Conservation (phyloP, 2,113 vertebrate species). For the Pycnonotus jocosus region DNA sequence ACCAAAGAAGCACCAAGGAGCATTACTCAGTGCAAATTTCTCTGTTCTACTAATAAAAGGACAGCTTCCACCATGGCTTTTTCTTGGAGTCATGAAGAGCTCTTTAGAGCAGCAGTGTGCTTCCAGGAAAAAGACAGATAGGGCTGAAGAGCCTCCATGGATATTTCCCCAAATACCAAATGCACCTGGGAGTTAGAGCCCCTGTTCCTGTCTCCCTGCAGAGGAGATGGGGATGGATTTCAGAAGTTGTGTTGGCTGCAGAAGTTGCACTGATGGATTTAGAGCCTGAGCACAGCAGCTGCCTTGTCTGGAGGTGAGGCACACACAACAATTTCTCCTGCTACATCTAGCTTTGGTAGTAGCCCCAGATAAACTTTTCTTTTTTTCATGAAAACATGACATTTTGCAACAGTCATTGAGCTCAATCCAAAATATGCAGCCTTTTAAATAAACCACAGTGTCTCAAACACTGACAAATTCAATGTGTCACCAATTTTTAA, state of each 20-base stretch:
- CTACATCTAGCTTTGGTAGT: neutral
- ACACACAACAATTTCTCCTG: neutral
- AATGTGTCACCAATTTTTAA: neutral
- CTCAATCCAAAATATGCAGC: neutral
- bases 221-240: neutral
- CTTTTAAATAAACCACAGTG: neutral
- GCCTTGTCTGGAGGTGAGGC: neutral
- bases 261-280: neutral
- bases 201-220: neutral
- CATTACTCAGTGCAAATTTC: neutral
- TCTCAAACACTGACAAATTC: neutral
- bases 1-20: neutral
- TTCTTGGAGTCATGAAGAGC: neutral
- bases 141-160: neutral
- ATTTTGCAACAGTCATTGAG: neutral
- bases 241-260: neutral
- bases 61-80: neutral
- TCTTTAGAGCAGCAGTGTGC: neutral
- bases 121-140: neutral
- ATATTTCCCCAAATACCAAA: neutral
- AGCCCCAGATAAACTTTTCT: neutral
- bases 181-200: neutral
- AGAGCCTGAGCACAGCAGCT: neutral
- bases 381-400: neutral
- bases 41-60: neutral